phyloP scores from a whole-genome alignment of 1,140 invertebrate genomes.

The Drosophila azteca region DNA sequence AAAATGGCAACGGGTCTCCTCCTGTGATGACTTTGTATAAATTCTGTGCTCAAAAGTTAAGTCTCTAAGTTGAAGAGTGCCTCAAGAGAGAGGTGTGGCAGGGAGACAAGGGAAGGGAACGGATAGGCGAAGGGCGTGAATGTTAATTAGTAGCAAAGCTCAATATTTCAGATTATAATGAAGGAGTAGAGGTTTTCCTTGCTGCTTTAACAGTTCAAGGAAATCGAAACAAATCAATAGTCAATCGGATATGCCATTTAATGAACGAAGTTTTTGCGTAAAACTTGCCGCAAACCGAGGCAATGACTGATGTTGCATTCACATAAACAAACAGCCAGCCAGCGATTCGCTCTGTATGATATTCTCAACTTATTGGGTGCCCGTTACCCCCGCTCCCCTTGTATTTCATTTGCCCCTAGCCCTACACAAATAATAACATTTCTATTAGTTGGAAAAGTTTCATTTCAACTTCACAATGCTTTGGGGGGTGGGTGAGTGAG shows the following conservation, averaged over 20 bases:
- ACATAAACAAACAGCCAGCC: slow-evolving; percentile 3
- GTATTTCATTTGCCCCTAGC: slow-evolving; percentile 35
- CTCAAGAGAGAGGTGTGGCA: not conserved
- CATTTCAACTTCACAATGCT: slow-evolving; percentile 44
- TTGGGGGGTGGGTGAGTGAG: not conserved
- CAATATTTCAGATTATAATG: slow-evolving; percentile 35
- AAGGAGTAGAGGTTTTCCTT: not conserved
- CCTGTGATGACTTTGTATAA: slow-evolving; percentile 51
- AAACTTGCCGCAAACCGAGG: not conserved
- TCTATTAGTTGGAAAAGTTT: slow-evolving; percentile 73
- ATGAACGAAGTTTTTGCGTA: slow-evolving; percentile 28
- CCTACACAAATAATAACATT: slow-evolving; percentile 71
- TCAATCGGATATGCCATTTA: slow-evolving; percentile 17
- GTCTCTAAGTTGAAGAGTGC: slow-evolving; percentile 27
- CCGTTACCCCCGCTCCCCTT: no score
- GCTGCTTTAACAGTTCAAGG: slow-evolving; percentile 11
- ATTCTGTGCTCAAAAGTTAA: slow-evolving; percentile 51
- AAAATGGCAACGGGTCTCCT: not conserved
- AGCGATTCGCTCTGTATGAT: slow-evolving; percentile 13
- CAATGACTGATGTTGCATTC: slow-evolving; percentile 22
- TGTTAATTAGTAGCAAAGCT: slow-evolving; percentile 41
- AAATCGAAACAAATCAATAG: slow-evolving; percentile 28
- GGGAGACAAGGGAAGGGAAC: not conserved
- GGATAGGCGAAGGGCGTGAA: slow-evolving; percentile 12
- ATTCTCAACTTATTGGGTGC: slow-evolving; percentile 19